Conservation (phyloP, 2,113 vertebrate genomes). For the Cygnus atratus region DNA sequence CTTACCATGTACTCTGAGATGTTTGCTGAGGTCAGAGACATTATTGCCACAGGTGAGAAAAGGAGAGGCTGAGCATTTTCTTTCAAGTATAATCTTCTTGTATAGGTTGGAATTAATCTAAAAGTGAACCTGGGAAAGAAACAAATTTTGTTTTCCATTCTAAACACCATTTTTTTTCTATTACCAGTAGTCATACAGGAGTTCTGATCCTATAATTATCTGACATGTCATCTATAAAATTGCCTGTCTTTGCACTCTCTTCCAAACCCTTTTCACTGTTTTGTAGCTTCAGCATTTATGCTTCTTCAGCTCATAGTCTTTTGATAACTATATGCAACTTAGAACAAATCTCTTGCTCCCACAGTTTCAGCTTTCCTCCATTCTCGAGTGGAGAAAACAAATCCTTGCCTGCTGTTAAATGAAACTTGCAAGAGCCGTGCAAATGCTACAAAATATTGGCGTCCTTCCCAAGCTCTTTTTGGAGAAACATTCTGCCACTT, state of each 20-base stretch:
- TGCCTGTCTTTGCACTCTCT: background rate
- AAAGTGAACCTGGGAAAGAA: background rate
- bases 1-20: background rate
- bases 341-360: background rate
- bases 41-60: background rate
- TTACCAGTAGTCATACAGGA: background rate
- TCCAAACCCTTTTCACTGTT: background rate
- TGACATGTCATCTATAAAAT: background rate
- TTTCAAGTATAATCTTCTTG: background rate
- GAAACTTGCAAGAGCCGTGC: background rate
- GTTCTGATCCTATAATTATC: background rate
- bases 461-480: background rate
- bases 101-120: background rate
- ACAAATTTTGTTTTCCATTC: background rate
- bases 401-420: background rate
- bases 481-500: background rate
- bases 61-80: background rate
- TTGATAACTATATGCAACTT: background rate
- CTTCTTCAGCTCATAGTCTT: background rate
- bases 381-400: background rate
- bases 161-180: background rate
- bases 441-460: background rate
- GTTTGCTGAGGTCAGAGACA: rapidly evolving
- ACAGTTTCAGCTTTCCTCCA: background rate
- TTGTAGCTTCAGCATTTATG: background rate